Percentiles rank a stretch among this genome's conserved stretches.
Evolutionary conservation across 2,113 vertebrate species (phyloP).

Genomic region (Natator depressus): DNA sequence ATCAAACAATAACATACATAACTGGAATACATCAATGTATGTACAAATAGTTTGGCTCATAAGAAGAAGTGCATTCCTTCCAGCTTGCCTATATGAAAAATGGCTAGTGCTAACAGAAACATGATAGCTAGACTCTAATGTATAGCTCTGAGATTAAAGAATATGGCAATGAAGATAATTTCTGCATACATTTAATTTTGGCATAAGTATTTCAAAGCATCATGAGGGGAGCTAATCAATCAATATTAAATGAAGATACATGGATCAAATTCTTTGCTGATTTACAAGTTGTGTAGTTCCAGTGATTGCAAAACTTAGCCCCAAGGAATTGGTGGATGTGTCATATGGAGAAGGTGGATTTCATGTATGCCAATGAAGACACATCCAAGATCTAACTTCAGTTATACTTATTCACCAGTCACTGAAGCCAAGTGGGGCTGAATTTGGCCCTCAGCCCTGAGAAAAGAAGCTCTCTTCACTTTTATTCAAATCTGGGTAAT

Average conservation of each 20-base stretch:
- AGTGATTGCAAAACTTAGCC: neutral
- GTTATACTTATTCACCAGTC: neutral
- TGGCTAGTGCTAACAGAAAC: neutral
- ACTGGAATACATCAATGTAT: neutral
- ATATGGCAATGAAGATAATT: neutral
- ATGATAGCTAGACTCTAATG: neutral
- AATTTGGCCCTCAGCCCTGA: neutral
- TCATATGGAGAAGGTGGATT: neutral
- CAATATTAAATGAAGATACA: neutral
- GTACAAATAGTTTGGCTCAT: neutral
- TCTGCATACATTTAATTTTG: neutral
- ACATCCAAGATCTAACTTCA: neutral
- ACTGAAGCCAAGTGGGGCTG: neutral
- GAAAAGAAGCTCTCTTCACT: neutral
- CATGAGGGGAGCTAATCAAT: neutral
- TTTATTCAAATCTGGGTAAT: neutral
- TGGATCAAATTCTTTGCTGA: neutral
- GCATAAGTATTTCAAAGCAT: neutral
- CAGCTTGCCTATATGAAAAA: neutral
- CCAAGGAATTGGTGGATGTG: neutral
- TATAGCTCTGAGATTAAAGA: neutral
- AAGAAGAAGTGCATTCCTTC: neutral
- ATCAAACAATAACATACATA: conserved; percentile 25
- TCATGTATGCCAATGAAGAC: neutral
- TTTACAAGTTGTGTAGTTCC: neutral